Percentiles rank a stretch among this genome's conserved stretches.
Evolutionary conservation across 2,888 invertebrate genomes (phyloP).

Genomic region (Beris morrisii): DNA sequence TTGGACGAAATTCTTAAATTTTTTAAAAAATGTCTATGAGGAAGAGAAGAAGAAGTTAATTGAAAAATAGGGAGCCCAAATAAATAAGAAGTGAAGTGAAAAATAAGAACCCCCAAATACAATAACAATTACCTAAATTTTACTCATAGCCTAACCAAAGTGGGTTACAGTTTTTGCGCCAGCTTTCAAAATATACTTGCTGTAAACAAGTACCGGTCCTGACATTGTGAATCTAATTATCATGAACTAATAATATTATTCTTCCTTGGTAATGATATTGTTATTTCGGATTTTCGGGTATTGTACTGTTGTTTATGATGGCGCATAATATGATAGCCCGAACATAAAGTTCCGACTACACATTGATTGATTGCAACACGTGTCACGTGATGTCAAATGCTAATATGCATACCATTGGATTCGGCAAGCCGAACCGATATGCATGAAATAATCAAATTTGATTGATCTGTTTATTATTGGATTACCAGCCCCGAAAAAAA

Average conservation of each 20-base stretch:
- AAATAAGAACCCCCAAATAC: too few species aligned
- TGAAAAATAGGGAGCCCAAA: too few species aligned
- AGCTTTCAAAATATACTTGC: too few species aligned
- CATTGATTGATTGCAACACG: constrained; percentile 38
- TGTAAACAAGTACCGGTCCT: too few species aligned
- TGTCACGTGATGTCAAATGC: constrained; percentile 34
- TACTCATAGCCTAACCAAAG: too few species aligned
- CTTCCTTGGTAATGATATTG: constrained; percentile 10
- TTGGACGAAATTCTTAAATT: too few species aligned
- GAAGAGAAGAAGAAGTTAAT: too few species aligned
- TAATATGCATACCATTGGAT: constrained; percentile 23
- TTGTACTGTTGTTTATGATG: constrained; percentile 16
- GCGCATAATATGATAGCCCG: constrained; percentile 17
- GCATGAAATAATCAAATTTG: constrained; percentile 38
- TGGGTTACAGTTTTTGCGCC: too few species aligned
- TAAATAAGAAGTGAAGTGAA: too few species aligned
- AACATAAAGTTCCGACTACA: constrained; percentile 13
- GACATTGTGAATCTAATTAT: constrained; percentile 27
- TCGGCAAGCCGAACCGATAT: constrained; percentile 14
- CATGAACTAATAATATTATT: constrained; percentile 20
- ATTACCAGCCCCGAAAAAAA: constrained; percentile 22
- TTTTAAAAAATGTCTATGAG: too few species aligned
- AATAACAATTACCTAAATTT: too few species aligned
- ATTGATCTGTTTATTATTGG: constrained; percentile 37
- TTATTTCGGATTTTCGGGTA: constrained; percentile 11